Evolutionary conservation across 2,888 invertebrate genomes (phyloP).

Genomic region (Panorpa germanica): DNA sequence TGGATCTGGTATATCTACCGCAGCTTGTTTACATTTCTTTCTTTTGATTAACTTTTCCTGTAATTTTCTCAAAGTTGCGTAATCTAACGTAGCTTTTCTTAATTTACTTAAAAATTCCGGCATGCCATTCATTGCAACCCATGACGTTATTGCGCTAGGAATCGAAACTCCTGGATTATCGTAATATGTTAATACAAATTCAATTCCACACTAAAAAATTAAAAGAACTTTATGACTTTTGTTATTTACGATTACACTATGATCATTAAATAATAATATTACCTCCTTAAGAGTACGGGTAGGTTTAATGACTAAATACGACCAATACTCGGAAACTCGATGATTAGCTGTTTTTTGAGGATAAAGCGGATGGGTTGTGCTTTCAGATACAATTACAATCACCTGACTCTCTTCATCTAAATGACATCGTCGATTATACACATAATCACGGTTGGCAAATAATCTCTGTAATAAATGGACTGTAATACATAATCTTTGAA

Average conservation of each 20-base stretch:
- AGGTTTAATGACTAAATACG: slow-evolving; percentile 68
- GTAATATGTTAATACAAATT: slow-evolving; percentile 73
- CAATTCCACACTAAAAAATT: slow-evolving; percentile 39
- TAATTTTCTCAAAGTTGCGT: slow-evolving; percentile 20
- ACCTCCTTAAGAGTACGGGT: slow-evolving; percentile 20
- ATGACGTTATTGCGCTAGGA: slow-evolving; percentile 48
- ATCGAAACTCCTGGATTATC: slow-evolving; percentile 71
- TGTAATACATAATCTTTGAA: too few relatives aligned
- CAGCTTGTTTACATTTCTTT: too few relatives aligned
- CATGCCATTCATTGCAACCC: slow-evolving; percentile 58
- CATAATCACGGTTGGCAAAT: slow-evolving; percentile 74
- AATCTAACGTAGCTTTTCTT: slow-evolving; percentile 45
- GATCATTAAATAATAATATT: slow-evolving; percentile 7
- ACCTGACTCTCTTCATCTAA: slow-evolving; percentile 34
- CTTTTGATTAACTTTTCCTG: too few relatives aligned
- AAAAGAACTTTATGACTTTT: not conserved
- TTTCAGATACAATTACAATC: slow-evolving; percentile 45
- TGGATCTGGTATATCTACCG: slow-evolving; percentile 9
- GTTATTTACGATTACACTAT: slow-evolving; percentile 1
- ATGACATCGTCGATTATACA: slow-evolving; percentile 52
- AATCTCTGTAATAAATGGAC: slow-evolving; percentile 46
- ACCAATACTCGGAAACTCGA: slow-evolving; percentile 67
- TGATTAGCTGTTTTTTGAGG: slow-evolving; percentile 48
- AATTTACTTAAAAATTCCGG: slow-evolving; percentile 56
- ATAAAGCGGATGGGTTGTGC: slow-evolving; percentile 46